A percentile compares a stretch with the other conserved stretches of the same genome.
Evolutionary conservation across 1,140 invertebrate species (phyloP).

Genomic region (Drosophila athabasca): DNA sequence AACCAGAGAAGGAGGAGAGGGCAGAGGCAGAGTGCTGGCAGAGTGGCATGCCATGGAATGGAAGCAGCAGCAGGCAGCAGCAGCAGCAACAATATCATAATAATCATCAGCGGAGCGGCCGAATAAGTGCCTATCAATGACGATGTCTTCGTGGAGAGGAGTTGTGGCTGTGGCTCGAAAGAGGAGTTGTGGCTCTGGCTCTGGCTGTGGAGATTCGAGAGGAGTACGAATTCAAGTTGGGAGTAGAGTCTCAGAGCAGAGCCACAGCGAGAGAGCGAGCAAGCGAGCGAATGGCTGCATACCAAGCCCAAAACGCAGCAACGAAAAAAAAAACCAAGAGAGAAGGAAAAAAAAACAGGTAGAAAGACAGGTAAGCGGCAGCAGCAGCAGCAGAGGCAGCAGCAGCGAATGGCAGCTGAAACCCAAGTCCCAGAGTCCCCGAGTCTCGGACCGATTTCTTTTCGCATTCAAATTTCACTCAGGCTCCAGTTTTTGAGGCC

Average conservation of each 20-base stretch:
- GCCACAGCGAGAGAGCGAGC: constrained; percentile 31
- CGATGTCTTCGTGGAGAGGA: constrained; percentile 52
- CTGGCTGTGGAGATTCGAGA: background rate
- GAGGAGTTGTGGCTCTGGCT: constrained; percentile 31
- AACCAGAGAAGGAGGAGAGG: background rate
- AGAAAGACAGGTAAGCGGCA: constrained; percentile 62
- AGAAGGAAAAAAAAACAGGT: constrained; percentile 52
- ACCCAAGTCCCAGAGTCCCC: constrained; percentile 40
- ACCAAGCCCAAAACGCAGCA: constrained; percentile 65
- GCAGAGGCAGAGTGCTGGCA: background rate
- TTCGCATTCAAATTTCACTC: constrained; percentile 74
- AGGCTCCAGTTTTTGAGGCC: too few relatives aligned
- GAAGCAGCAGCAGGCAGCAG: constrained; percentile 35
- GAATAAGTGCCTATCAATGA: constrained; percentile 80
- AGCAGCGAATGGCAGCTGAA: constrained; percentile 58
- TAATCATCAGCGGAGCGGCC: constrained; percentile 72
- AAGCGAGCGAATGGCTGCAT: constrained; percentile 35
- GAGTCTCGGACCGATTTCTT: constrained; percentile 60
- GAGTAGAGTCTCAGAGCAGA: constrained; percentile 19
- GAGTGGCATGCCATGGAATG: constrained; percentile 11
- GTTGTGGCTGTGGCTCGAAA: constrained; percentile 23
- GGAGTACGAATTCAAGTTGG: constrained; percentile 17
- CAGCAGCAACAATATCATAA: constrained; percentile 79
- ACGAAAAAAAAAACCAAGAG: constrained; percentile 19
- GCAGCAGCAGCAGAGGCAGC: constrained; percentile 15